Evolutionary conservation across 2,888 invertebrate genomes (phyloP).

Genomic region (Ectobius pallidus): DNA sequence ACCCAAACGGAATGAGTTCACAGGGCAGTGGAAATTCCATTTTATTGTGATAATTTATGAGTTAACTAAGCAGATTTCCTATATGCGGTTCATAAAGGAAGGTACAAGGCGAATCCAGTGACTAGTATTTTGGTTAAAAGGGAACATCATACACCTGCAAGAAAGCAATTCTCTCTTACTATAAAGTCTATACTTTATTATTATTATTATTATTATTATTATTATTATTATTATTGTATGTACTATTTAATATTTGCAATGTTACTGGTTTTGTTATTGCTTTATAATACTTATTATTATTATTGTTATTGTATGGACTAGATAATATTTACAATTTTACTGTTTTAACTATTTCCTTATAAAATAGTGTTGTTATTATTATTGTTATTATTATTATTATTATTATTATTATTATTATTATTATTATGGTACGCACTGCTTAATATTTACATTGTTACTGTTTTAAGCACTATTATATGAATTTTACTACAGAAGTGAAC

Average conservation of each 20-base stretch:
- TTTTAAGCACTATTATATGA: not conserved
- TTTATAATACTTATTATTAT: constrained; percentile 15
- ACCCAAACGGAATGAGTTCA: too few relatives aligned
- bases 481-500: too few relatives aligned
- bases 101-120: too few relatives aligned
- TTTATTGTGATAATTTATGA: too few relatives aligned
- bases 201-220: constrained; percentile 11
- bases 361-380: not conserved
- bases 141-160: too few relatives aligned
- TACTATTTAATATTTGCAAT: constrained; percentile 7
- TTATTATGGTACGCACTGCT: not conserved
- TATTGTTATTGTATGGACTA: constrained; percentile 5
- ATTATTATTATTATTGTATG: constrained; percentile 17
- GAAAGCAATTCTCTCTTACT: too few relatives aligned
- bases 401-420: constrained; percentile 13
- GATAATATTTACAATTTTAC: constrained; percentile 3
- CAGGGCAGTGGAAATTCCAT: too few relatives aligned
- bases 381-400: constrained; percentile 11
- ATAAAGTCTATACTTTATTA: too few relatives aligned
- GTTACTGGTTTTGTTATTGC: constrained; percentile 8
- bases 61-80: too few relatives aligned
- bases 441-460: constrained; percentile 6
- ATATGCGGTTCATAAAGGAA: too few relatives aligned
- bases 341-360: not conserved
- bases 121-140: too few relatives aligned